phyloP scores from a whole-genome alignment of 2,888 invertebrate species.

The Leucophenga montana region DNA sequence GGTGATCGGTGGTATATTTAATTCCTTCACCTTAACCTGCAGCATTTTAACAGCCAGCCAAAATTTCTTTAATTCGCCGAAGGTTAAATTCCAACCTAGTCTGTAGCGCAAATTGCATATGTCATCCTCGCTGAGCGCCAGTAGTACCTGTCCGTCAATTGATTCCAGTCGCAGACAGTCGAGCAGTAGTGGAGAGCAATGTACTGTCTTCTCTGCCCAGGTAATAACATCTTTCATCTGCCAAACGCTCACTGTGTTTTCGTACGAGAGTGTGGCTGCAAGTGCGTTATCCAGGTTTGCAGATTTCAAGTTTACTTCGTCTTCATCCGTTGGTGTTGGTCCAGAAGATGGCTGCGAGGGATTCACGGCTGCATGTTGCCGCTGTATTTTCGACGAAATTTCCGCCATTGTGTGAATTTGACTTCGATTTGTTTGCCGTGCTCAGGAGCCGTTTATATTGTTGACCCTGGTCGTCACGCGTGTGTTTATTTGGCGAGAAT shows the following conservation, averaged over 20 bases:
- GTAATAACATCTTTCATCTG: slow-evolving; percentile 77
- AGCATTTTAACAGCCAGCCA: slow-evolving; percentile 82
- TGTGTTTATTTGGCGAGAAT: no score
- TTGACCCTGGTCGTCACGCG: no score
- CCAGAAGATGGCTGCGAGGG: background rate
- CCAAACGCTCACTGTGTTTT: slow-evolving; percentile 75
- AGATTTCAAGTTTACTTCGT: background rate
- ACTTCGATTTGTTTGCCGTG: background rate
- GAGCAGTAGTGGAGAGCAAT: slow-evolving; percentile 58
- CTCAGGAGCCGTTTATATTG: no score
- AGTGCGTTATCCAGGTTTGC: background rate
- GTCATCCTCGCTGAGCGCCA: slow-evolving; percentile 83
- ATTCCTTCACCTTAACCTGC: slow-evolving; percentile 74
- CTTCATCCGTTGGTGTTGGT: background rate
- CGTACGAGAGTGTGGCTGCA: background rate
- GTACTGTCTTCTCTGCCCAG: slow-evolving; percentile 71
- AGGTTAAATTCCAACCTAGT: slow-evolving; percentile 81
- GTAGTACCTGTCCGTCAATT: slow-evolving; percentile 89
- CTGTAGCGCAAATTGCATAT: slow-evolving; percentile 70
- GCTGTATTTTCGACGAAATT: background rate
- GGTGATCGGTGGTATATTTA: slow-evolving; percentile 27
- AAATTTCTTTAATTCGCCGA: slow-evolving; percentile 91
- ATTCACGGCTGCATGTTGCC: background rate
- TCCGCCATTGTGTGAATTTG: slow-evolving; percentile 1
- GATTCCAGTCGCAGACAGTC: slow-evolving; percentile 74